Percentiles rank a stretch among this genome's conserved stretches.
These are phyloP conservation scores for Acropternis orthonyx DNA, from an alignment of 2,797 vertebrate species.

Conservation along the genomic window DNA sequence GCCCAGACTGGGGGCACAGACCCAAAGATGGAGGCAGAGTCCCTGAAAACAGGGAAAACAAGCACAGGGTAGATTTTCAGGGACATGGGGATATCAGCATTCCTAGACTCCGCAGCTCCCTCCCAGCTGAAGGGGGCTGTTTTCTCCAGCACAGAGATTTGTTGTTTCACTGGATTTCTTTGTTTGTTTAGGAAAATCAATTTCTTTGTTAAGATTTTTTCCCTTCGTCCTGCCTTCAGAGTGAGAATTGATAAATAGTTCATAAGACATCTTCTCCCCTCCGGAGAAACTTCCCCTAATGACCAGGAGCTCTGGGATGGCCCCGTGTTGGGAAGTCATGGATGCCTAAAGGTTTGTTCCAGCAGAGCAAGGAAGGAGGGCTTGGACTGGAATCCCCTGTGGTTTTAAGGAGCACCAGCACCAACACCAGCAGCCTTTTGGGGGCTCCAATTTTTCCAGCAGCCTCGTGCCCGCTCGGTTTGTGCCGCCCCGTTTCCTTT, in stretches of 20 bases:
- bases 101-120: no score
- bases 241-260: not conserved
- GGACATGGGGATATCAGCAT: accelerated
- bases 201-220: no score
- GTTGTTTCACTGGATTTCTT: no score
- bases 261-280: accelerated
- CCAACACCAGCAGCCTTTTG: not conserved
- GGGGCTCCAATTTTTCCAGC: not conserved
- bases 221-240: accelerated
- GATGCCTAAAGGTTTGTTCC: not conserved
- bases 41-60: not conserved
- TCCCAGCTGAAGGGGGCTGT: not conserved
- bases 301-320: accelerated
- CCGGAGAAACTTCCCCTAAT: not conserved
- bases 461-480: not conserved
- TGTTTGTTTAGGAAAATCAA: not conserved
- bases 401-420: accelerated
- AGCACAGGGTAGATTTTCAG: no score
- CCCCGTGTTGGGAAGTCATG: not conserved
- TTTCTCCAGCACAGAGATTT: not conserved
- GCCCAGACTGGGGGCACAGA: not conserved
- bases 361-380: not conserved
- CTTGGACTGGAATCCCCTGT: accelerated
- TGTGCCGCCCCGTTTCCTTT: not conserved
- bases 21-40: not conserved